Conservation (phyloP, 2,888 invertebrate species). For the Cybosia mesomella region DNA sequence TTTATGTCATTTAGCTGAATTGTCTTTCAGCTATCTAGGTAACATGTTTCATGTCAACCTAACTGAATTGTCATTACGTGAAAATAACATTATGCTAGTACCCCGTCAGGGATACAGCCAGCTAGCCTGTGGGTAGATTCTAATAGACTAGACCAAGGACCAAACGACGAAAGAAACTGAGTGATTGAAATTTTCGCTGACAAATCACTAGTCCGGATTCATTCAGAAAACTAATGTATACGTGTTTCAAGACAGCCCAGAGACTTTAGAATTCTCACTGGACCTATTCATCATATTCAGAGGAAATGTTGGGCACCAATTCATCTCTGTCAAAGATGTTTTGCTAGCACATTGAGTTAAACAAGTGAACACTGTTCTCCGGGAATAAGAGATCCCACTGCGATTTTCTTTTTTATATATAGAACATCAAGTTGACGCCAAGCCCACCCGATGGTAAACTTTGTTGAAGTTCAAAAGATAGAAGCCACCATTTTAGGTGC, state of each 20-base stretch:
- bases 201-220: not conserved
- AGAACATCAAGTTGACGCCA: too few species aligned
- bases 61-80: too few species aligned
- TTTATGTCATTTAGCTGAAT: too few species aligned
- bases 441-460: not conserved
- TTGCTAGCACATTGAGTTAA: not conserved
- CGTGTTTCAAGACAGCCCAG: not conserved
- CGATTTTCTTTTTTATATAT: too few species aligned
- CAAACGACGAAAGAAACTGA: too few species aligned
- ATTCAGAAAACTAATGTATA: not conserved
- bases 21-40: too few species aligned
- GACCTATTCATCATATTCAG: conserved; percentile 4
- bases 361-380: not conserved
- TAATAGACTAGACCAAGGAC: too few species aligned
- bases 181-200: not conserved
- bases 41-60: too few species aligned
- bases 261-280: not conserved
- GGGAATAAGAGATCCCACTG: not conserved
- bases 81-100: too few species aligned
- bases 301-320: not conserved
- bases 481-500: not conserved
- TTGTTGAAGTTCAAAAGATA: not conserved
- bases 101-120: too few species aligned
- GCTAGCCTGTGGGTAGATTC: too few species aligned
- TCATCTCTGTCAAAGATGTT: conserved; percentile 2